Conservation (phyloP, 2,113 vertebrate species). For the Calypte anna region DNA sequence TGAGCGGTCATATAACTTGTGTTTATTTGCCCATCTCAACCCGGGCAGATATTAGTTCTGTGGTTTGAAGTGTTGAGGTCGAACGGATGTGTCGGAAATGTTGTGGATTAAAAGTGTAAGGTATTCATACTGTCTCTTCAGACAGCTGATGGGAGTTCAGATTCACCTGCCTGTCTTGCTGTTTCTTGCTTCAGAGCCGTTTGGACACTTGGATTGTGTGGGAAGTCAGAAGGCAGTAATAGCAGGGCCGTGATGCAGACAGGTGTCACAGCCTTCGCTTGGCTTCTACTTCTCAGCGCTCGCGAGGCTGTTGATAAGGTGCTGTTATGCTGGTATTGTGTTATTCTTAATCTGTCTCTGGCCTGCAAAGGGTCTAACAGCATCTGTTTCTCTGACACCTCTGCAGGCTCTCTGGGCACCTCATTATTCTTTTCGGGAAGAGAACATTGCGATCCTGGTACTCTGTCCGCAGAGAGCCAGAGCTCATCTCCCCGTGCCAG, state of each 20-base stretch:
- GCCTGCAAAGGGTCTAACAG: constrained; percentile 9
- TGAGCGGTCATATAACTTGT: constrained; percentile 57
- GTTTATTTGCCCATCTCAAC: constrained; percentile 29
- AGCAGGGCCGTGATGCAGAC: not conserved
- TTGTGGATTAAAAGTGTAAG: not conserved
- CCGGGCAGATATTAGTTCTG: constrained; percentile 44
- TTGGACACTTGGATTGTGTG: not conserved
- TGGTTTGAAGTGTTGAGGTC: constrained; percentile 28
- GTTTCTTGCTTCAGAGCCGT: constrained; percentile 26
- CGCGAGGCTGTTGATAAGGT: not conserved
- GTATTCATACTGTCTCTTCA: not conserved
- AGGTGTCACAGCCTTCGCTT: not conserved
- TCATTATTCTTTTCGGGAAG: constrained; percentile 34
- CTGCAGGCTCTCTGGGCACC: not conserved
- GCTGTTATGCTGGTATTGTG: constrained; percentile 19
- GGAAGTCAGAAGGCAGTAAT: not conserved
- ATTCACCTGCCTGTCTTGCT: constrained; percentile 19
- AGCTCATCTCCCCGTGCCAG: not conserved
- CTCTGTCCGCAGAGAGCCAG: not conserved
- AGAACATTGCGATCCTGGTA: not conserved
- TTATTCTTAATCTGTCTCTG: constrained; percentile 33
- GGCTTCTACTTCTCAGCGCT: not conserved
- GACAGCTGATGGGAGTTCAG: not conserved
- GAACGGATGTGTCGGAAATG: not conserved
- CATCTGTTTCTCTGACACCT: constrained; percentile 30